These are phyloP conservation scores for Selene dorsalis DNA, from an alignment of 2,797 vertebrate genomes.

Conservation along the genomic window DNA sequence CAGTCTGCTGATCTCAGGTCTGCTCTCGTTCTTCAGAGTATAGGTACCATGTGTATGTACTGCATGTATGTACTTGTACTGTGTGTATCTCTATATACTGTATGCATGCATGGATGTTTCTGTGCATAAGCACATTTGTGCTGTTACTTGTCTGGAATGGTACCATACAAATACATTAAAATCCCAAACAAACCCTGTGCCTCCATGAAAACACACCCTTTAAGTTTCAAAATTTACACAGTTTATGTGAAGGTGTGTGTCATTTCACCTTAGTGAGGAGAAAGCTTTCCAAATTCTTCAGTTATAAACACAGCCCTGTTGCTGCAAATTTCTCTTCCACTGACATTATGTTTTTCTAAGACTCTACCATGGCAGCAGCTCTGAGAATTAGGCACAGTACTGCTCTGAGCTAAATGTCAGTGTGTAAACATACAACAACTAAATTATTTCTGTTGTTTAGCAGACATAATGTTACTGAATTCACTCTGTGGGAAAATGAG, in stretches of 20 bases:
- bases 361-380: not conserved
- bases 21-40: not conserved
- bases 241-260: not conserved
- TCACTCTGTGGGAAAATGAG: not conserved
- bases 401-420: conserved; percentile 1
- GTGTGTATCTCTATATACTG: no score
- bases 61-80: not conserved
- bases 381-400: not conserved
- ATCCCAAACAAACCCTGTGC: not conserved
- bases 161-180: not conserved
- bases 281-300: not conserved
- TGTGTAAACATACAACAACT: not conserved
- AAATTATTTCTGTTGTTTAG: not conserved
- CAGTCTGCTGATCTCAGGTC: not conserved
- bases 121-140: not conserved
- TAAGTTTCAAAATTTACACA: not conserved
- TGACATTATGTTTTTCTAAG: not conserved
- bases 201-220: not conserved
- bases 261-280: not conserved
- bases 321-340: not conserved
- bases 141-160: not conserved
- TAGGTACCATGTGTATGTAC: not conserved
- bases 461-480: not conserved
- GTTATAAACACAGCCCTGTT: not conserved
- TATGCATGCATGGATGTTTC: not conserved